Percentiles rank a stretch among this genome's conserved stretches.
These are phyloP conservation scores for Cottus gobio DNA, from an alignment of 2,113 vertebrate genomes.

Conservation along the genomic window DNA sequence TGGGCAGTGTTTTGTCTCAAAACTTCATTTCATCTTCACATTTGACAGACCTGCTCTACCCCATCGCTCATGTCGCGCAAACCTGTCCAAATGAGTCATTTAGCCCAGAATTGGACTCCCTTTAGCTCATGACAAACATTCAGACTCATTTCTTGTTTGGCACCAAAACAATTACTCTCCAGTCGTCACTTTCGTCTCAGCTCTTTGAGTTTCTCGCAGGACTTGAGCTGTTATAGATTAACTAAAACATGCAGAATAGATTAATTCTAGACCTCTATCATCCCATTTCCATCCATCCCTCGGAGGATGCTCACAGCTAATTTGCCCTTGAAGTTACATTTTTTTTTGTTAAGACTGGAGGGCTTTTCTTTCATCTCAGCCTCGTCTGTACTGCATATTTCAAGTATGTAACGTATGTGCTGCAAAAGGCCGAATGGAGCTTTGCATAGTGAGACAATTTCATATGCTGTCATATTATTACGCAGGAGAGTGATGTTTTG, in stretches of 20 bases:
- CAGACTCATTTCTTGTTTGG: conserved; percentile 47
- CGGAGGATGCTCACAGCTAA: conserved; percentile 73
- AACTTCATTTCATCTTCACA: conserved; percentile 73
- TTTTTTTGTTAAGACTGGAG: conserved; percentile 74
- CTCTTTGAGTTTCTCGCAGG: conserved; percentile 49
- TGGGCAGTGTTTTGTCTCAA: conserved; percentile 62
- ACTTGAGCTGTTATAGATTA: conserved; percentile 51
- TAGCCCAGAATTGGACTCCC: conserved; percentile 21
- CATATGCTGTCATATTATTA: conserved; percentile 33
- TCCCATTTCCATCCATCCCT: conserved; percentile 71
- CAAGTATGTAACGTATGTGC: conserved; percentile 60
- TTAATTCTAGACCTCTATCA: conserved; percentile 67
- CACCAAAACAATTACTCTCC: conserved; percentile 50
- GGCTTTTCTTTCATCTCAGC: conserved; percentile 78
- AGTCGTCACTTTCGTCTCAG: conserved; percentile 47
- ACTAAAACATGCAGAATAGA: conserved; percentile 69
- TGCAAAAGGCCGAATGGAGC: conserved; percentile 59
- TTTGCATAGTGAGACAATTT: conserved; percentile 51
- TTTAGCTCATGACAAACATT: conserved; percentile 39
- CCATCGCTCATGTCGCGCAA: conserved; percentile 44
- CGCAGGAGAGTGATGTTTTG: not conserved
- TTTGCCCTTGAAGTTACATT: conserved; percentile 77
- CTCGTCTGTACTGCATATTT: conserved; percentile 60
- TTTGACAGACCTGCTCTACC: conserved; percentile 53
- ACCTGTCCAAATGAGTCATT: conserved; percentile 57